Base-by-base conservation (phyloP, 2,888 invertebrate species). In the Dicyrtomina minuta region DNA sequence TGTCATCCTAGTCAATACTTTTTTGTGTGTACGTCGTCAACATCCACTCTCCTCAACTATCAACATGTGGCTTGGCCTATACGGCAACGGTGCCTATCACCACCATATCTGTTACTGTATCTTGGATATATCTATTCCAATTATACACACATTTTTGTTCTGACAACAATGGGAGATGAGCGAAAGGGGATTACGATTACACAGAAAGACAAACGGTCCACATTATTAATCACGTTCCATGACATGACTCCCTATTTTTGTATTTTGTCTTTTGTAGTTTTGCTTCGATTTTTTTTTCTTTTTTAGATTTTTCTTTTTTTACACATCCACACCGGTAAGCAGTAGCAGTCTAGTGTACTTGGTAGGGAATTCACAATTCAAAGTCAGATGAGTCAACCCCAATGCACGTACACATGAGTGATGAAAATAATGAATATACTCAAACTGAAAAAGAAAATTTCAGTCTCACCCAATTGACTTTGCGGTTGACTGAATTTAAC, bases 191-290 rank as follows among this genome's bases (percentile, higher is more conserved):
- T 26, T 2, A 56, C 5, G 27, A 33, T 26, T 2, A 56, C 5
- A 53, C 22, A 24, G 3, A 26, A 20, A 64, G 64, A 49, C 53
- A 64, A 64, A 65, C 55, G 65, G 65, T 56, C 24, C 53, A 39
- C 56, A 65, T 65, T 65, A 65, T 65, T 65, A 55, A 65, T 65
- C 65, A 65, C 65, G 65, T 26, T 55, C 65, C 65, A 65, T 65
- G 65, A 65, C 65, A 65, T 65, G 65, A 65, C 65, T 65, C 55
- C 65, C 65, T 41, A 53, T 65, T 65, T 51, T 55, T 46, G 22
- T 65, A 20, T 27, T 33, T 17, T 39, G 13, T 20, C 15, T 15
- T 12, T n/a, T 27, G 20, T n/a, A 58, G 27, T 26, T 39, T n/a
- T n/a, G n/a, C n/a, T n/a, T n/a, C n/a, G n/a, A n/a, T n/a, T 2